Evolutionary conservation across 2,797 vertebrate genomes (phyloP).

Genomic region (Carapus acus): DNA sequence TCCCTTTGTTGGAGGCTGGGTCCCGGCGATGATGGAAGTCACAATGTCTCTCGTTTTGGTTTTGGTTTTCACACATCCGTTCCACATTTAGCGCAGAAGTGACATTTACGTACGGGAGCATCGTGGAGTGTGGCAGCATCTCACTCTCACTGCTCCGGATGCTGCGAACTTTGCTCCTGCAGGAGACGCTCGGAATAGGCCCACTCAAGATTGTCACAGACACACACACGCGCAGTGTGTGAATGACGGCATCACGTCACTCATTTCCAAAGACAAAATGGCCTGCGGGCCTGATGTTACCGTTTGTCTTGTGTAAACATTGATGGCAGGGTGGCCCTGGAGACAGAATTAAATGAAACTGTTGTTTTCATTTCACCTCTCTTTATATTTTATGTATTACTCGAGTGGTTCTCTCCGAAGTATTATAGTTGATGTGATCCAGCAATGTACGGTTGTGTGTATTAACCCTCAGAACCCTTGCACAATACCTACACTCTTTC

Average conservation of each 20-base stretch:
- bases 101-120: conserved; percentile 48
- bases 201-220: background rate
- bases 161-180: conserved; percentile 29
- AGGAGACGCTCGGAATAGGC: background rate
- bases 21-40: conserved; percentile 1
- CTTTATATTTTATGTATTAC: too few species aligned
- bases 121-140: conserved; percentile 21
- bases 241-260: background rate
- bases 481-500: too few species aligned
- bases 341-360: too few species aligned
- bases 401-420: too few species aligned
- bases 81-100: conserved; percentile 51
- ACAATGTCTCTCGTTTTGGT: conserved; percentile 28
- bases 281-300: conserved; percentile 20
- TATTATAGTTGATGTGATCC: too few species aligned
- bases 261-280: conserved; percentile 33
- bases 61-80: conserved; percentile 48
- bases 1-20: too few species aligned
- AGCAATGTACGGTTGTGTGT: too few species aligned
- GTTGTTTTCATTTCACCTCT: too few species aligned
- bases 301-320: conserved; percentile 12
- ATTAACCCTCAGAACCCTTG: too few species aligned
- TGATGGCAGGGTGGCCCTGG: background rate
- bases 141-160: conserved; percentile 3
- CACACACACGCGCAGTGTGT: too few species aligned